Conservation (phyloP, 2,888 invertebrate genomes). For the Sinelater perroti region DNA sequence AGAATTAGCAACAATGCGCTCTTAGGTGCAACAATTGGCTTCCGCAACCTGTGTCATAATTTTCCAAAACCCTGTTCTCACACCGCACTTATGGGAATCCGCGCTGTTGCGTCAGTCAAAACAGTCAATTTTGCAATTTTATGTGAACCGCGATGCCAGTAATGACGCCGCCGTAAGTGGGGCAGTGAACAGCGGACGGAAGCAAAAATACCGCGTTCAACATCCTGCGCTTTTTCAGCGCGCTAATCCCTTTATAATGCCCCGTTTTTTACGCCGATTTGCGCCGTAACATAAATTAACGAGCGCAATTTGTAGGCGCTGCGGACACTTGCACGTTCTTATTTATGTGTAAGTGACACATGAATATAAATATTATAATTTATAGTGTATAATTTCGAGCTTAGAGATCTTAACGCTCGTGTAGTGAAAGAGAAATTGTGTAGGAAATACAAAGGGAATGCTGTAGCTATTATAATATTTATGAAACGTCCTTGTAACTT, state of each 20-base stretch:
- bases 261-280: background rate
- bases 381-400: too few relatives aligned
- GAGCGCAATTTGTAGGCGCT: too few relatives aligned
- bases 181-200: conserved; percentile 7
- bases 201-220: conserved; percentile 3
- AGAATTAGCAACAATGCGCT: conserved; percentile 31
- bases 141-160: conserved; percentile 4
- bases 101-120: conserved; percentile 27
- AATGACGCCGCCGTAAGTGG: conserved; percentile 2
- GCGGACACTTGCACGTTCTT: too few relatives aligned
- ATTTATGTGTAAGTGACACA: too few relatives aligned
- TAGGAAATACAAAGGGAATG: too few relatives aligned
- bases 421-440: too few relatives aligned
- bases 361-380: too few relatives aligned
- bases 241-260: conserved; percentile 5
- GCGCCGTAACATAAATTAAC: conserved; percentile 9
- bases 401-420: too few relatives aligned
- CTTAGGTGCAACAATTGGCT: conserved; percentile 33
- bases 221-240: background rate
- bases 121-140: conserved; percentile 27
- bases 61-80: conserved; percentile 36
- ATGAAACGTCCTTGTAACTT: too few relatives aligned
- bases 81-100: conserved; percentile 28
- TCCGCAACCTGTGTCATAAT: conserved; percentile 37
- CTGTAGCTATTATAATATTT: too few relatives aligned